Evolutionary conservation across 1,140 invertebrate species (phyloP).

Genomic region (Anagrus nilaparvatae): DNA sequence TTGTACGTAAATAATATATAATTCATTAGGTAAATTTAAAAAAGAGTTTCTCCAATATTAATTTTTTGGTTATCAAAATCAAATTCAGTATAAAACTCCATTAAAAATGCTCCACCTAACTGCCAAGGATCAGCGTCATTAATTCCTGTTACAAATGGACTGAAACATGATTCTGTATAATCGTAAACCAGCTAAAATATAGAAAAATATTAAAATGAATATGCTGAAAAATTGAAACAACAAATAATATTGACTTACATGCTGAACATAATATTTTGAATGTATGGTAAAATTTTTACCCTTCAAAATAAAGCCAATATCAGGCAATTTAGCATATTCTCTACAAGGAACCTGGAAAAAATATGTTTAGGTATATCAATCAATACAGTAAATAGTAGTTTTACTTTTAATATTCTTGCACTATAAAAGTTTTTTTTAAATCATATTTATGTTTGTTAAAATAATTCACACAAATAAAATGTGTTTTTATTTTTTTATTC

Average conservation of each 20-base stretch:
- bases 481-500: no score
- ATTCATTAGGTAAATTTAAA: constrained; percentile 23
- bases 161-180: constrained; percentile 22
- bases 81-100: constrained; percentile 32
- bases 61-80: constrained; percentile 21
- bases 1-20: no score
- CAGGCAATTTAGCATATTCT: constrained; percentile 49
- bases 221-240: constrained; percentile 3
- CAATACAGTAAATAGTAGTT: no score
- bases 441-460: no score
- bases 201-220: constrained; percentile 4
- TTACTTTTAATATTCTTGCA: no score
- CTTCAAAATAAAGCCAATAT: constrained; percentile 52
- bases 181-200: constrained; percentile 21
- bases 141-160: constrained; percentile 19
- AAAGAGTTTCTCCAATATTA: constrained; percentile 18
- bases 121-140: constrained; percentile 13
- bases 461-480: no score
- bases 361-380: no score
- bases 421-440: no score
- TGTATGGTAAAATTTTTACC: constrained; percentile 52
- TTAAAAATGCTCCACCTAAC: constrained; percentile 32
- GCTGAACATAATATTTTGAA: constrained; percentile 59
- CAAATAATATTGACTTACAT: constrained; percentile 32
- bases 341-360: constrained; percentile 43